Conservation (phyloP, 1,140 invertebrate genomes). For the Hylaeus anthracinus region DNA sequence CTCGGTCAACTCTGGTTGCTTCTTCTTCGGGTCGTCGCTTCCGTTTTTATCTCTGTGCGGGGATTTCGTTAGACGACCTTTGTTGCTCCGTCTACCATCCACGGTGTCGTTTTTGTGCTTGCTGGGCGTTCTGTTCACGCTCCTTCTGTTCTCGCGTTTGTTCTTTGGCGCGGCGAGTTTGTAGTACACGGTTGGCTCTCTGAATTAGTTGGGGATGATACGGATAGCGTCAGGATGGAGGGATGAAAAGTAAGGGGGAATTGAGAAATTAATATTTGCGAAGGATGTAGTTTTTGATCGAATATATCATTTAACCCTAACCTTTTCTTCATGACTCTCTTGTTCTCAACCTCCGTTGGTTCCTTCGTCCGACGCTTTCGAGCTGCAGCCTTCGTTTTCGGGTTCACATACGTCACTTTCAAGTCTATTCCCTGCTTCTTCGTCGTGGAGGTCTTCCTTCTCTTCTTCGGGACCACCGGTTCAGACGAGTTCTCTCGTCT, state of each 20-base stretch:
- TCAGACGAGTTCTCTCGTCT: neutral
- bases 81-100: neutral
- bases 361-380: neutral
- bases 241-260: no score
- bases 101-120: neutral
- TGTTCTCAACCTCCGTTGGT: neutral
- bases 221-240: no score
- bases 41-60: neutral
- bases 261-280: no score
- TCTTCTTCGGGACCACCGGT: neutral
- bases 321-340: neutral
- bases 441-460: neutral
- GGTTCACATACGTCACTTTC: neutral
- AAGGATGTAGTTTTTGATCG: no score
- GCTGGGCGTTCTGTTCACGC: neutral
- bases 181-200: neutral
- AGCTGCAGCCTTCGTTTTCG: neutral
- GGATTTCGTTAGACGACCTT: neutral
- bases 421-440: neutral
- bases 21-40: neutral
- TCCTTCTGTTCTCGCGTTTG: slow-evolving; percentile 15
- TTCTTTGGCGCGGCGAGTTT: neutral
- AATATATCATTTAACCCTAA: neutral
- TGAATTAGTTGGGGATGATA: neutral
- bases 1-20: neutral